Conservation (phyloP, 2,113 vertebrate species). For the Pelodiscus sinensis region DNA sequence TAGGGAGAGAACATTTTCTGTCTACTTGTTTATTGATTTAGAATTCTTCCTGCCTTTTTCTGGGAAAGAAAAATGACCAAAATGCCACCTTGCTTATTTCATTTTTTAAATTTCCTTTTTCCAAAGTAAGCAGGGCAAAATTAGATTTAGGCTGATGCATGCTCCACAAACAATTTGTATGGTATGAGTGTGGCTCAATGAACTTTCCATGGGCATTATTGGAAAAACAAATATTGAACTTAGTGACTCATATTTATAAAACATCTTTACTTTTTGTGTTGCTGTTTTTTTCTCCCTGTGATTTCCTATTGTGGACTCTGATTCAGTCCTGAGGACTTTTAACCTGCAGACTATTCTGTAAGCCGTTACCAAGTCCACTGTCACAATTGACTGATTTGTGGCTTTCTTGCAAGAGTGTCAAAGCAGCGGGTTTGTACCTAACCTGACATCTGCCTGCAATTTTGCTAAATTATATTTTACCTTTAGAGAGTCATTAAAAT, state of each 20-base stretch:
- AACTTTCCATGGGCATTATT: slow-evolving; percentile 65
- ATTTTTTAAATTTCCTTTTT: slow-evolving; percentile 58
- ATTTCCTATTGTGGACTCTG: slow-evolving; percentile 50
- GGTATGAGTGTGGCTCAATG: slow-evolving; percentile 56
- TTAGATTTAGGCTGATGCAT: slow-evolving; percentile 59
- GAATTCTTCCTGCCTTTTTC: slow-evolving; percentile 62
- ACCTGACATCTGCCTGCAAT: neutral
- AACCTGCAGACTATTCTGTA: neutral
- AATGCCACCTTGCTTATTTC: slow-evolving; percentile 55
- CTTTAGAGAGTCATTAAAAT: neutral
- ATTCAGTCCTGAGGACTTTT: neutral
- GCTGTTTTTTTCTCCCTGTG: neutral
- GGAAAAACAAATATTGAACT: slow-evolving; percentile 70
- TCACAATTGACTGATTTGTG: neutral
- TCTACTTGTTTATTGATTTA: slow-evolving; percentile 66
- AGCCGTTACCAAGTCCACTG: neutral
- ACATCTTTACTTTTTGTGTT: slow-evolving; percentile 10
- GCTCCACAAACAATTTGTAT: slow-evolving; percentile 58
- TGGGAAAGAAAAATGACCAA: slow-evolving; percentile 46
- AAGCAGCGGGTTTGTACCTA: neutral
- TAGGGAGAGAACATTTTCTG: slow-evolving; percentile 44
- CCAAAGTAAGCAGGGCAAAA: slow-evolving; percentile 68
- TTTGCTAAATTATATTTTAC: neutral
- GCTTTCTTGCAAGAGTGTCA: neutral
- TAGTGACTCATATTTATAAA: slow-evolving; percentile 64